phyloP scores from a whole-genome alignment of 1,140 invertebrate species.

The Lamellibrachia luymesi region DNA sequence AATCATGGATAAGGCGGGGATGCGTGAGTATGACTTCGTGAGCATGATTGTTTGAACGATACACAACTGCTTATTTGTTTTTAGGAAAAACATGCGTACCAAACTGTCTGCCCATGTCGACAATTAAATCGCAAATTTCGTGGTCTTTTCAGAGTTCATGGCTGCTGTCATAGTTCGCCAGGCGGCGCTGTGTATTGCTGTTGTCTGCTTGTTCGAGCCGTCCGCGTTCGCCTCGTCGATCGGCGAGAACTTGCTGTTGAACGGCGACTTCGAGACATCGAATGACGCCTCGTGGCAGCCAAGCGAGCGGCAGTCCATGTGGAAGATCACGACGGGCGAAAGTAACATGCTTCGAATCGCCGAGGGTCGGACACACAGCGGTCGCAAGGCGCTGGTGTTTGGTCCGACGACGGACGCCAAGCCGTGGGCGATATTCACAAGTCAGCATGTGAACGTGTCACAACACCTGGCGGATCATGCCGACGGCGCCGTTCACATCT shows the following conservation, averaged over 20 bases:
- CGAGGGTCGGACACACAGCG: background rate
- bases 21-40: too few species aligned
- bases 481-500: background rate
- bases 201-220: background rate
- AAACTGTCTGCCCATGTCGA: background rate
- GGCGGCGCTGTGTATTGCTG: background rate
- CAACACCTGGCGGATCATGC: background rate
- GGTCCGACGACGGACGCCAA: background rate
- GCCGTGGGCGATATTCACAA: background rate
- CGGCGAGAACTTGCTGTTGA: background rate
- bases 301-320: background rate
- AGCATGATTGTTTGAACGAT: background rate
- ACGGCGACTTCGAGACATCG: background rate
- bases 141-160: background rate
- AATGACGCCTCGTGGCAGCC: background rate
- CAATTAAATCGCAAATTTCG: background rate
- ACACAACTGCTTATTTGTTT: background rate
- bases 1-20: too few species aligned
- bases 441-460: background rate
- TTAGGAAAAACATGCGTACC: background rate
- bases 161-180: background rate
- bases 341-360: background rate
- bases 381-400: background rate
- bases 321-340: background rate
- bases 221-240: background rate